These are phyloP conservation scores for Ibidorhyncha struthersii DNA, from an alignment of 2,113 vertebrate genomes.

Conservation along the genomic window DNA sequence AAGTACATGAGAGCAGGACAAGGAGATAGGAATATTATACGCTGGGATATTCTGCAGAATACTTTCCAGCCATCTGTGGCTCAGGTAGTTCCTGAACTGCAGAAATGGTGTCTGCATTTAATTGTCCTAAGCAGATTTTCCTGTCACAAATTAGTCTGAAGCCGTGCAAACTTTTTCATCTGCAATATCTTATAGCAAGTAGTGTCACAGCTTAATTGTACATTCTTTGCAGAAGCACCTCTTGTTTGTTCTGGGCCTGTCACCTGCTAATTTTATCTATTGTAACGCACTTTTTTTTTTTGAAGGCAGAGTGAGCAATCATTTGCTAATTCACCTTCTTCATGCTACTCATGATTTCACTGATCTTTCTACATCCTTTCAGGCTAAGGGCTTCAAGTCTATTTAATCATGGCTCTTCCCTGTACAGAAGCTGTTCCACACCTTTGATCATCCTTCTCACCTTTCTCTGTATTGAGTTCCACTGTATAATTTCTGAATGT, in stretches of 20 bases:
- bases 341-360: background rate
- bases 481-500: background rate
- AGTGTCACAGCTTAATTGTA: background rate
- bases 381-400: background rate
- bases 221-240: background rate
- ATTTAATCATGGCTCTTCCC: background rate
- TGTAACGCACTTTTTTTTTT: background rate
- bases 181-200: background rate
- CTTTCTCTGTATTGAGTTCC: background rate
- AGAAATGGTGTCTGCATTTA: constrained; percentile 32
- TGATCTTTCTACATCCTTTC: background rate
- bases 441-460: background rate
- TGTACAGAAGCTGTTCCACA: background rate
- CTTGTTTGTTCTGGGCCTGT: constrained; percentile 3
- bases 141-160: constrained; percentile 8
- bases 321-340: constrained; percentile 5
- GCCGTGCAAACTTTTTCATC: background rate
- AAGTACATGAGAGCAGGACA: constrained; percentile 21
- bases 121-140: constrained; percentile 46
- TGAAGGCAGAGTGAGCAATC: background rate
- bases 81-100: constrained; percentile 48
- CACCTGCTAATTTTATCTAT: constrained; percentile 3
- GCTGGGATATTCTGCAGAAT: background rate
- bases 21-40: background rate
- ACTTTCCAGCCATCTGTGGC: constrained; percentile 41